Conservation (phyloP, 2,797 vertebrate genomes). For the Myotis daubentonii region DNA sequence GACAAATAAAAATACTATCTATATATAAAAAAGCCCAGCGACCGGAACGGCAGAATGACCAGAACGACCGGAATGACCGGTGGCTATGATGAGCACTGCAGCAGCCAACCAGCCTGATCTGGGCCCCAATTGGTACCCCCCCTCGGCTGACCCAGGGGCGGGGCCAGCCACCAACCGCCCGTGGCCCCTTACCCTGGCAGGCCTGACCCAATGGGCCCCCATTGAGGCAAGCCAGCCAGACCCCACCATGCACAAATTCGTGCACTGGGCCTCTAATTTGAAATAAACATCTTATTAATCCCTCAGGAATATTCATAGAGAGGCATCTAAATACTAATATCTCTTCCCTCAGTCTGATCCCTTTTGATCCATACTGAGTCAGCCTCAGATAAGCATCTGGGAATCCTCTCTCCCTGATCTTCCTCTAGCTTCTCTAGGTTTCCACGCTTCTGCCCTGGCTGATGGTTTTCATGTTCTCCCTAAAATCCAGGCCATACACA, state of each 20-base stretch:
- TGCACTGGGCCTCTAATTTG: no score
- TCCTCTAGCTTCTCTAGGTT: neutral
- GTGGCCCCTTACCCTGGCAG: no score
- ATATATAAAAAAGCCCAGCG: no score
- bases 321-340: neutral
- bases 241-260: no score
- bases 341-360: neutral
- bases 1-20: neutral
- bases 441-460: neutral
- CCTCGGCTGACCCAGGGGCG: rapidly evolving
- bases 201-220: no score
- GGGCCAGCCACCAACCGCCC: no score
- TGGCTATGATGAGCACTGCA: no score
- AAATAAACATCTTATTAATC: neutral
- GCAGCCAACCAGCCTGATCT: no score
- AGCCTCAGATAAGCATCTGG: neutral
- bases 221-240: no score
- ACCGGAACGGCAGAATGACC: no score
- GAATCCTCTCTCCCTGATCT: neutral
- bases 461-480: neutral
- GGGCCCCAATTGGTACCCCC: no score
- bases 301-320: neutral
- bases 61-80: no score
- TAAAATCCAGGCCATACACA: neutral
- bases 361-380: neutral